Percentiles rank a stretch among this genome's conserved stretches.
phyloP scores from a whole-genome alignment of 30 jellyfish, hydroid and myxozoan species.

The Cassiopea andromeda region DNA sequence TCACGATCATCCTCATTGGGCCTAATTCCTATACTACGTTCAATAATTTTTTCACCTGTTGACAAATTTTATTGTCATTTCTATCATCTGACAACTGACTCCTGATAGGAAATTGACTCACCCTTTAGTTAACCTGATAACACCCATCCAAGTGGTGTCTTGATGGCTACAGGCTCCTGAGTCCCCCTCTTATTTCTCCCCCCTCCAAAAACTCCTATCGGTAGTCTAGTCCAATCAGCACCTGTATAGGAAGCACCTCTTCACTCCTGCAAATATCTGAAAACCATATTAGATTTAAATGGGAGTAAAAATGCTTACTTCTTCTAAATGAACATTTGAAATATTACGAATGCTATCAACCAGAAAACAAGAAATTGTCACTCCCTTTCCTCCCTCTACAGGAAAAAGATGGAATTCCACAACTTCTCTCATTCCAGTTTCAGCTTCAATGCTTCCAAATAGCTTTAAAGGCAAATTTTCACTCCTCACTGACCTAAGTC shows the following conservation, averaged over 20 bases:
- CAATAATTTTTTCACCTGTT: slow-evolving; percentile 24
- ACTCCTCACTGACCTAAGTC: too few relatives aligned
- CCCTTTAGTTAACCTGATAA: slow-evolving; percentile 3
- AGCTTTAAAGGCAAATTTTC: too few relatives aligned
- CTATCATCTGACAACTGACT: not conserved
- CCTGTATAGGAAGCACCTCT: not conserved
- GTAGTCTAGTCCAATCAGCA: slow-evolving; percentile 6
- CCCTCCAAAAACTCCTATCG: slow-evolving; percentile 4
- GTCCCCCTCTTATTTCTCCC: slow-evolving; percentile 8
- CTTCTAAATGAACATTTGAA: too few relatives aligned
- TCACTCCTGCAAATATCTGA: too few relatives aligned
- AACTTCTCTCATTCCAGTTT: too few relatives aligned
- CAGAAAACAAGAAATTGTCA: too few relatives aligned
- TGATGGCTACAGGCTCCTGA: slow-evolving; percentile 22
- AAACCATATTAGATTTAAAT: too few relatives aligned
- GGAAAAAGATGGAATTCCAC: too few relatives aligned
- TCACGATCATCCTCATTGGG: not conserved
- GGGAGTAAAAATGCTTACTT: too few relatives aligned
- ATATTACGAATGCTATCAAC: too few relatives aligned
- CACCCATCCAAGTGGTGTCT: slow-evolving; percentile 14
- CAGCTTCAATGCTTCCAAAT: too few relatives aligned
- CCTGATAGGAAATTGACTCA: not conserved
- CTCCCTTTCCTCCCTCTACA: too few relatives aligned
- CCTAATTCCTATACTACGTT: slow-evolving; percentile 29
- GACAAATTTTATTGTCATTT: not conserved